Percentiles rank a stretch among this genome's conserved stretches.
These are phyloP conservation scores for Lucinisca nassula DNA, from an alignment of 2,888 invertebrate species.

Conservation along the genomic window DNA sequence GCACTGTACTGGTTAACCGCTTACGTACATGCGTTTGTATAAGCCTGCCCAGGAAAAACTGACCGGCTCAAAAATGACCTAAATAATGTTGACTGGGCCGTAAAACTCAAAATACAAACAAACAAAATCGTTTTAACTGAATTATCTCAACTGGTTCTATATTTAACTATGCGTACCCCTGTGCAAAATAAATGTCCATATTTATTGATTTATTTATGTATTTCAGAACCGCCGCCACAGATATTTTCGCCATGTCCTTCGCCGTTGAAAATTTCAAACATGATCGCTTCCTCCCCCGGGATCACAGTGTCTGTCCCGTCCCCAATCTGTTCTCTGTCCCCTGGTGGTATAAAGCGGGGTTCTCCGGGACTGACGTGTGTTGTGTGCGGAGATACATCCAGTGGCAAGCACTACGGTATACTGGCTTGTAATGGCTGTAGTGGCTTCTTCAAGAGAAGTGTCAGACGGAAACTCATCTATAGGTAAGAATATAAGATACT, in stretches of 20 bases:
- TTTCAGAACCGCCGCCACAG: background rate
- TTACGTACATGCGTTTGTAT: too few species aligned
- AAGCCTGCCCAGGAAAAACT: too few species aligned
- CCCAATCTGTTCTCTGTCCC: conserved; percentile 52
- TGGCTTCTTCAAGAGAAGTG: conserved; percentile 99
- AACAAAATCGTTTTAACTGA: too few species aligned
- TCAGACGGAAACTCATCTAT: conserved; percentile 98
- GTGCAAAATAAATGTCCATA: too few species aligned
- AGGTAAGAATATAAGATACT: too few species aligned
- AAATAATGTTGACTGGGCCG: too few species aligned
- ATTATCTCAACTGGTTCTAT: too few species aligned
- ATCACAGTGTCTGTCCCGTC: conserved; percentile 70
- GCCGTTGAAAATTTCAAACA: conserved; percentile 65
- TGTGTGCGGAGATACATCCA: conserved; percentile 98
- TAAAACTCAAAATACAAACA: too few species aligned
- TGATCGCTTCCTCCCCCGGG: conserved; percentile 66
- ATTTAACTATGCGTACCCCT: too few species aligned
- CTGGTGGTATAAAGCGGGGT: conserved; percentile 80
- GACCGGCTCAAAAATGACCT: too few species aligned
- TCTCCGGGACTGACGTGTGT: conserved; percentile 94
- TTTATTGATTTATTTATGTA: too few species aligned
- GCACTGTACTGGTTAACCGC: too few species aligned
- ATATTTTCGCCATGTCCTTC: conserved; percentile 63
- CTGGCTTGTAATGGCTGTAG: conserved; percentile 99
- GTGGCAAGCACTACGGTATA: conserved; percentile 99